Base-by-base conservation (phyloP, 2,113 vertebrate genomes). In the Strix uralensis region DNA sequence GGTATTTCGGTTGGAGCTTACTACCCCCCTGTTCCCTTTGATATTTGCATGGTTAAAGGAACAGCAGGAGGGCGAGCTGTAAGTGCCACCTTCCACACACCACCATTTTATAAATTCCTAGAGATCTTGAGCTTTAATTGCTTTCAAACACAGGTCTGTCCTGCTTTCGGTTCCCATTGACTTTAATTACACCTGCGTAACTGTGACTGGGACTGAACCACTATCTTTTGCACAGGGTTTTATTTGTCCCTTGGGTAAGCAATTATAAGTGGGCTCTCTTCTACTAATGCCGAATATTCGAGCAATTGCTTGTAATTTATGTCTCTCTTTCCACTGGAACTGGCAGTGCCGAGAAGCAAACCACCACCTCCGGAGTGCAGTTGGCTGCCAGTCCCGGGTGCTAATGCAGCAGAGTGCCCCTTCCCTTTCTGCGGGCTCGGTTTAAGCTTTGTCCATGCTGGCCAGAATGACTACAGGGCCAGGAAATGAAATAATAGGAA, bases 401-500 rank as follows among this genome's bases (percentile, higher is more conserved):
- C 65, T 91, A 80, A 92, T 58, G 71, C 71, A 70, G 75, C 63
- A 42, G 54, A 70, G 72, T 62, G 62, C 51, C 78, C 81, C 36
- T 85, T 65, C 38, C 57, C 58, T 57, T 52, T 77, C 52, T 72
- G 32, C 1, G 2, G 62, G 58, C 65, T 91, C 3, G 1, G 54
- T 88, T 58, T 70, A 55, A 85, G 57, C 47, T 91, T 46, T 78
- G 66, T 46, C 86, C 84, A 3, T 19, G 30, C 81, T 82, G 74
- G 58, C 74, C 81, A 92, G 86, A 79, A 34, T 2, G 10, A 36
- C 70, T 62, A 17, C 25, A 85, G 46, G 46, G 84, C 29, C 70
- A 88, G 89, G 92, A 96, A 96, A 95, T 74, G 30, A 91, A 95
- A 79, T 90, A 94, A 86, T 72, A 83, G 59, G 42, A 94, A 47